Evolutionary conservation across 2,113 vertebrate species (phyloP), one percentile per base, ranked within the genome.

Genomic region (Albula glossodonta): DNA sequence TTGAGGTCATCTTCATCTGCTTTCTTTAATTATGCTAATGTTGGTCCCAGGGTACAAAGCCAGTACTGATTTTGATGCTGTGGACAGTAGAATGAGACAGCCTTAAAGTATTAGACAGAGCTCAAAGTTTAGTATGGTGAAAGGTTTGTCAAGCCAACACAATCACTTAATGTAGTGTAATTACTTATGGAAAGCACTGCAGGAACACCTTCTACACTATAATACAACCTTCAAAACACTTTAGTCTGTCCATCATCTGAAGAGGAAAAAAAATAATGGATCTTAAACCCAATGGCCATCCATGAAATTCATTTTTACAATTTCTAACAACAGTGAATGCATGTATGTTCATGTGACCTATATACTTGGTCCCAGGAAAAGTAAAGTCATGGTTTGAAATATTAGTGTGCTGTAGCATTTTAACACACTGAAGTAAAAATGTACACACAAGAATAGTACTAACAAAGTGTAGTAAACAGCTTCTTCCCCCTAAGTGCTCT

Each of bases 391-490:
- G 78, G 4, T 50, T 2, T 79, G 78, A 79, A 79, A 79, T 50
- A 6, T 17, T 79, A 79, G 50, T 79, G 41, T 48, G 17, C 15
- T 53, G 48, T 41, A 11, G 41, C 25, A 49, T 60, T 60, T 41
- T 83, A 83, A 83, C 81, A 83, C 81, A 83, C 70, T 74, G 31
- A 70, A 70, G n/a, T 70, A 5, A 78, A 41, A 79, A 79, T 79
- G 41, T 79, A 31, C 49, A 79, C 31, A 50, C 11, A 79, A 25
- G 13, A 15, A 41, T 48, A 13, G 12, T 48, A 50, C 81, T 60
- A 60, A 83, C 56, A 31, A 48, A 63, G 70, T 41, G 31, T 63
- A 19, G 7, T 63, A 63, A 25, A 83, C 13, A 80, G 15, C 7
- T 11, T 60, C 31, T 63, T 82, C 50, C 22, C 10, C 56, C 5